A percentile compares a stretch with the other conserved stretches of the same genome.
These are phyloP conservation scores for Ploceus nigricollis DNA, from an alignment of 2,113 vertebrate genomes.

Conservation along the genomic window DNA sequence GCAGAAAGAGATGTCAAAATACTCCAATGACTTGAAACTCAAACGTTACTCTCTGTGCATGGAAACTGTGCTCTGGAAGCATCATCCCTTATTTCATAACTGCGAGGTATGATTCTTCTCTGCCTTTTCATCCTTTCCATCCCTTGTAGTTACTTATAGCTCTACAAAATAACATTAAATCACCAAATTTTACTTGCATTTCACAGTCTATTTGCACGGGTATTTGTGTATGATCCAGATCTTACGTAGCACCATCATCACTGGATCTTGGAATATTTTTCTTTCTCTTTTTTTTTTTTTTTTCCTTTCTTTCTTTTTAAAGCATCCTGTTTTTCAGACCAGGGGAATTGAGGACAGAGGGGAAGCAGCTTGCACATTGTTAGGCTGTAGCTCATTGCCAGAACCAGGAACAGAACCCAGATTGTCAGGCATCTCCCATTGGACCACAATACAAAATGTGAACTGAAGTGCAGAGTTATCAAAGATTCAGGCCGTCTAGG, in stretches of 20 bases:
- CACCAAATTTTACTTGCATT: not conserved
- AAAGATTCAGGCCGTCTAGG: not conserved
- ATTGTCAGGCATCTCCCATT: slow-evolving; percentile 42
- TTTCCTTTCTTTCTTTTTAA: not conserved
- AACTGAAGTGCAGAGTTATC: slow-evolving; percentile 9
- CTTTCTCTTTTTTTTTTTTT: no score
- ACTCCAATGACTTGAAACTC: slow-evolving; percentile 8
- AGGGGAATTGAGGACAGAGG: slow-evolving; percentile 59
- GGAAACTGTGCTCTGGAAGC: not conserved
- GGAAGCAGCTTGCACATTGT: slow-evolving; percentile 57
- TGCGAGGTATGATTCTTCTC: not conserved
- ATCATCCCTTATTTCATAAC: not conserved
- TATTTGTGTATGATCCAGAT: not conserved
- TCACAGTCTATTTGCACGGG: not conserved
- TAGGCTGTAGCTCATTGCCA: slow-evolving; percentile 38
- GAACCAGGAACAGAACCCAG: slow-evolving; percentile 55
- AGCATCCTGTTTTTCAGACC: slow-evolving; percentile 36
- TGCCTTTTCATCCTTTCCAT: slow-evolving; percentile 14
- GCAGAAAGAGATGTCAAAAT: slow-evolving; percentile 24
- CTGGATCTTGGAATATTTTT: not conserved
- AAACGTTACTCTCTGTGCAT: not conserved
- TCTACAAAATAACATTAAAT: not conserved
- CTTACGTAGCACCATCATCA: not conserved
- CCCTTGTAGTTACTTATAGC: not conserved
- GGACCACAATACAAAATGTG: slow-evolving; percentile 29